phyloP scores from a whole-genome alignment of 2,888 invertebrate genomes.

The Ectobius pallidus region DNA sequence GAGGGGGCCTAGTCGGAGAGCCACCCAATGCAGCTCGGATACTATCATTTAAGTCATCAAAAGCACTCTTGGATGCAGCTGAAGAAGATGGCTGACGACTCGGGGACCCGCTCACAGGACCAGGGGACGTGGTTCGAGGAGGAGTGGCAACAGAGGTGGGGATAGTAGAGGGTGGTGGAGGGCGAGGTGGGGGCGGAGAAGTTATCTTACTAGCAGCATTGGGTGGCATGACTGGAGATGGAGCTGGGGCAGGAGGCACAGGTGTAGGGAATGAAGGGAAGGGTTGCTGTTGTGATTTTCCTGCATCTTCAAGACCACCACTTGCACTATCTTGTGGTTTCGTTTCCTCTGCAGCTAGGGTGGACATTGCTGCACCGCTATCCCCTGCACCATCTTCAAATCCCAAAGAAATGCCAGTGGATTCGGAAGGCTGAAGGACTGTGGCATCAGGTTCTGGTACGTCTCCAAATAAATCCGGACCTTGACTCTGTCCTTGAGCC shows the following conservation, averaged over 20 bases:
- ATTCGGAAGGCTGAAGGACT: constrained; percentile 47
- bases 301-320: neutral
- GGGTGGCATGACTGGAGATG: constrained; percentile 43
- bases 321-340: neutral
- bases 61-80: constrained; percentile 63
- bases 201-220: constrained; percentile 50
- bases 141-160: constrained; percentile 42
- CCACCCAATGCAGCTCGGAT: constrained; percentile 72
- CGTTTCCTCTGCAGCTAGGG: constrained; percentile 48
- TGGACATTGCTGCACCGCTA: constrained; percentile 52
- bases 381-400: constrained; percentile 48
- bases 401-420: constrained; percentile 4
- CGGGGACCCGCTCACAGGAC: constrained; percentile 51
- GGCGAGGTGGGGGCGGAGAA: constrained; percentile 56
- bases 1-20: constrained; percentile 57
- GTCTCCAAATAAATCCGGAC: constrained; percentile 44
- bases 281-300: neutral
- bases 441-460: constrained; percentile 45
- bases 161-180: constrained; percentile 52
- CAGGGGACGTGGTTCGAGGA: constrained; percentile 54
- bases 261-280: constrained; percentile 13
- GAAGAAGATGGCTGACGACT: constrained; percentile 42
- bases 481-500: constrained; percentile 37
- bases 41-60: constrained; percentile 71
- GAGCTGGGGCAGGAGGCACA: constrained; percentile 39